Evolutionary conservation across 2,797 vertebrate genomes (phyloP).

Genomic region (Hydrolagus colliei): DNA sequence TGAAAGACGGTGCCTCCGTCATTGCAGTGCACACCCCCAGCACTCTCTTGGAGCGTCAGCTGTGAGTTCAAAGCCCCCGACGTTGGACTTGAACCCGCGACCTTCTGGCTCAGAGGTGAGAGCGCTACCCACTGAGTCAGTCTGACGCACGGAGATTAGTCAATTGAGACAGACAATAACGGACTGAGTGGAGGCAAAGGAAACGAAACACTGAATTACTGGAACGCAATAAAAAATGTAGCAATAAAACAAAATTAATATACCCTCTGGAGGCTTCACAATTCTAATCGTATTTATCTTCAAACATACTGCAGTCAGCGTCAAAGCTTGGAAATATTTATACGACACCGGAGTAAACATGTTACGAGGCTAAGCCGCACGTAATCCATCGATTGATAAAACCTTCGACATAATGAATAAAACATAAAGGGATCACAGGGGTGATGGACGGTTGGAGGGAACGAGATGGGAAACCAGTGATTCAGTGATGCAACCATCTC

Average conservation of each 20-base stretch:
- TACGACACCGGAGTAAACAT: not conserved
- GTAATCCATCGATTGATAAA: constrained; percentile 15
- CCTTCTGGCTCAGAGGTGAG: not conserved
- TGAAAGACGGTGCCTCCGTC: not conserved
- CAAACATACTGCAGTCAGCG: too few relatives aligned
- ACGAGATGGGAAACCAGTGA: not conserved
- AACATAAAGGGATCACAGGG: not conserved
- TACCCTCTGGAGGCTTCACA: not conserved
- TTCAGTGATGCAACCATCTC: not conserved
- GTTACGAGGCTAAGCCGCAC: not conserved
- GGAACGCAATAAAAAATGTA: too few relatives aligned
- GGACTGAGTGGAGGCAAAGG: too few relatives aligned
- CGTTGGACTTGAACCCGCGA: not conserved
- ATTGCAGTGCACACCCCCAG: not conserved
- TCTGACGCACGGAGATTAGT: too few relatives aligned
- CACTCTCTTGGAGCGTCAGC: too few relatives aligned
- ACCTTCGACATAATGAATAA: not conserved
- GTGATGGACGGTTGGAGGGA: too few relatives aligned
- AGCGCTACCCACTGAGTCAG: too few relatives aligned
- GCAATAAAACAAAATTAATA: too few relatives aligned
- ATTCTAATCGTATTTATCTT: not conserved
- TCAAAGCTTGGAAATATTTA: too few relatives aligned
- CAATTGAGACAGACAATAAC: too few relatives aligned
- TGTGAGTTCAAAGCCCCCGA: not conserved
- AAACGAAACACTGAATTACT: too few relatives aligned